Conservation (phyloP, 2,113 vertebrate species). For the Muntiacus reevesi region DNA sequence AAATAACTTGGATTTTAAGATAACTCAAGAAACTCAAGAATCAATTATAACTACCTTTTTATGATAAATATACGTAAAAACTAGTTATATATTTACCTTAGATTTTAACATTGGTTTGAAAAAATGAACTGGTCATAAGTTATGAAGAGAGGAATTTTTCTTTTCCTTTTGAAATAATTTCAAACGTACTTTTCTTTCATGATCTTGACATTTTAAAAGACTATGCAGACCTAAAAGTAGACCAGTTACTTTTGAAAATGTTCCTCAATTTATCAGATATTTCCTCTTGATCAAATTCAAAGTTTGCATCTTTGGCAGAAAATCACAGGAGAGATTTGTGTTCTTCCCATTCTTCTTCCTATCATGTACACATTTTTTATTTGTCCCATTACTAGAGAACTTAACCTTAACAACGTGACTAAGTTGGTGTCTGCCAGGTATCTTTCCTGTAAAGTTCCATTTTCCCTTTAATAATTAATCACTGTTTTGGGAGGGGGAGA, state of each 20-base stretch:
- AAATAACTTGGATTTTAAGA: background rate
- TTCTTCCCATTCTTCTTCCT: background rate
- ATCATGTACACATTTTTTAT: background rate
- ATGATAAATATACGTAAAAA: background rate
- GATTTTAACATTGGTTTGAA: background rate
- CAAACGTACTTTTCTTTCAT: background rate
- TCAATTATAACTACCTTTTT: background rate
- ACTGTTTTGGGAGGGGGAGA: background rate
- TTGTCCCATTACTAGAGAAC: background rate
- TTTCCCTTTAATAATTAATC: background rate
- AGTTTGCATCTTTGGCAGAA: background rate
- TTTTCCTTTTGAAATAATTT: background rate
- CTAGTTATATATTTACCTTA: background rate
- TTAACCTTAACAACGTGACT: background rate
- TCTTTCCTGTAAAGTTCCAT: background rate
- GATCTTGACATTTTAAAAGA: background rate
- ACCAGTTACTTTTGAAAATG: background rate
- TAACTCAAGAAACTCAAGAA: background rate
- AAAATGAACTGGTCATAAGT: background rate
- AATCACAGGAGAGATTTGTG: background rate
- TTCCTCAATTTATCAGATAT: background rate
- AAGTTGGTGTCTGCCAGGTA: background rate
- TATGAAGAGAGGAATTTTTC: background rate
- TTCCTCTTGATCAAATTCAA: background rate
- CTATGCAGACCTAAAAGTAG: background rate